A percentile compares a stretch with the other conserved stretches of the same genome.
Evolutionary conservation across 2,113 vertebrate genomes (phyloP).

Genomic region (Glaucomys volans): DNA sequence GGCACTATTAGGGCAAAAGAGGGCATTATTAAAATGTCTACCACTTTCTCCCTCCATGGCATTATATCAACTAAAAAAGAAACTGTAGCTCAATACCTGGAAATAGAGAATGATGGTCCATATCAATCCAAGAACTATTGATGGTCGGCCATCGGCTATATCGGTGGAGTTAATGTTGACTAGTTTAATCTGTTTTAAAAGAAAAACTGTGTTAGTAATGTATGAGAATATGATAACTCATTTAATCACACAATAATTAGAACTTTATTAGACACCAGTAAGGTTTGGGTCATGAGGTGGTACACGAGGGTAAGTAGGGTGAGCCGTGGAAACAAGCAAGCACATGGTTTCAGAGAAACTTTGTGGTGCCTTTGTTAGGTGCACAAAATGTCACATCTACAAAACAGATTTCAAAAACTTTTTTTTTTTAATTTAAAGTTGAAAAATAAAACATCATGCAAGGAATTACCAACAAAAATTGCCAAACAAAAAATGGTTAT

Average conservation of each 20-base stretch:
- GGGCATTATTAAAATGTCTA: neutral
- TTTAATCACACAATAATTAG: neutral
- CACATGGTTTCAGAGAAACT: neutral
- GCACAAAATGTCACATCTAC: neutral
- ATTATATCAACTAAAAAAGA: neutral
- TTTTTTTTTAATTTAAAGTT: constrained; percentile 1
- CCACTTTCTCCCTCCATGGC: neutral
- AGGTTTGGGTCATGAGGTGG: neutral
- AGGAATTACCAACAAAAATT: constrained; percentile 62
- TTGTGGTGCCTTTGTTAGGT: constrained; percentile 10
- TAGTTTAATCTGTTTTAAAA: constrained; percentile 93
- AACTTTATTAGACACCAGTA: neutral
- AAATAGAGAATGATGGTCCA: constrained; percentile 99
- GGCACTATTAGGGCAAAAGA: too few relatives aligned
- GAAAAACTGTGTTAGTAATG: constrained; percentile 49
- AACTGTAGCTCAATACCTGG: constrained; percentile 89
- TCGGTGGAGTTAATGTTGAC: constrained; percentile 99
- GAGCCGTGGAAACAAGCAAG: neutral
- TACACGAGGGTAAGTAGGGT: neutral
- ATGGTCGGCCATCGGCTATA: constrained; percentile 96
- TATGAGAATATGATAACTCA: neutral
- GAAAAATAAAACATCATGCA: constrained; percentile 68
- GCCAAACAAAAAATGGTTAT: neutral
- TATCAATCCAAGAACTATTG: constrained; percentile 96
- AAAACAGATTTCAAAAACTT: neutral